Base-by-base conservation (phyloP, 2,797 vertebrate genomes). In the Gallinago stenura region DNA sequence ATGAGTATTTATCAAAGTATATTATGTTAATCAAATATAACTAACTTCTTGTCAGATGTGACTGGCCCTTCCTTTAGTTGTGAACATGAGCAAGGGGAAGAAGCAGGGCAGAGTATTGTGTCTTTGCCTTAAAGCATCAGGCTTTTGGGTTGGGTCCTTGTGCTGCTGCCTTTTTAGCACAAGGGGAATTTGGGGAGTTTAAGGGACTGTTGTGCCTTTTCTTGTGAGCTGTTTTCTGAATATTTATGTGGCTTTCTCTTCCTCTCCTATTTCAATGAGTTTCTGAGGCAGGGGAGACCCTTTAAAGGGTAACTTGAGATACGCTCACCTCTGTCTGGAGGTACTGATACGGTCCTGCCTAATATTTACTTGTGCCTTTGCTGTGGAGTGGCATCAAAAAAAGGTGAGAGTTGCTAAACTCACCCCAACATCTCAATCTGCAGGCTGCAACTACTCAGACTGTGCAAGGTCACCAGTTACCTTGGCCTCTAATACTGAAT, bases 41-140 rank as follows among this genome's bases (percentile, higher is more conserved):
- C 33, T 41, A 2, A 8, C 5, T 56, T n/a, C 7, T 17, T 22
- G 26, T 60, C 68, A 39, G 53, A 5, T 0, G 0, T 6, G 24
- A 5, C 14, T 2, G 1, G 60, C 8, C 66, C 21, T 48, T n/a
- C 21, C 20, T 5, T 66, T 43, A 13, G 18, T 0, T 39, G 43
- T n/a, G 39, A 68, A 7, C 1, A 1, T 1, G 7, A 60, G 35
- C 10, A 51, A 28, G 26, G 53, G 17, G 28, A 18, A 39, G 85
- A 14, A 76, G 68, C 15, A 39, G n/a, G 69, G 24, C 4, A 39
- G 30, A 72, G 24, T 4, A 13, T 18, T 50, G 35, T 39, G 14
- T 15, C 6, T 69, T 18, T 75, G 30, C 33, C 6, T 86, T 68
- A 26, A 56, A 81, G 19, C 33, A 35, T 35, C 43, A 28, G 10